Evolutionary conservation across 1,140 invertebrate species (phyloP), one percentile per base, ranked within the genome.

Genomic region (Drosophila littoralis): DNA sequence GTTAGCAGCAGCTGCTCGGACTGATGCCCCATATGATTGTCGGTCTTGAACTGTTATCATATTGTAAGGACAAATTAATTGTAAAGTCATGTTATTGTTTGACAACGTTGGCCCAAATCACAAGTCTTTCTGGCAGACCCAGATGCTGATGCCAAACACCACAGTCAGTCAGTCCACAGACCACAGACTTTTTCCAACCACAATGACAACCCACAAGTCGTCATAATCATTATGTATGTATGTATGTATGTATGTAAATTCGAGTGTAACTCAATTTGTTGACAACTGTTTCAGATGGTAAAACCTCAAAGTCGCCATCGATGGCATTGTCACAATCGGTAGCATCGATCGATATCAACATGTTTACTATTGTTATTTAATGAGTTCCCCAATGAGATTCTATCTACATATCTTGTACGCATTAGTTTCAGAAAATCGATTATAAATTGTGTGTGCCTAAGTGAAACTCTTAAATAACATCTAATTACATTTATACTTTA

Each of bases 71-170:
- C 70, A 86, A 86, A 79, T 86, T 85, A 85, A 85, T 85, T 81
- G 82, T 74, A 61, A 86, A 85, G 75, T 85, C 82, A 67, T 85
- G 82, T 85, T 81, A 86, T 85, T 86, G 82, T 69, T 86, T 75
- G 78, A 81, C 70, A 75, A 78, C 79, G 75, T 76, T 85, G 67
- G 76, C 52, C 57, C 48, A 63, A 54, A 48, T 66, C 45, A 64
- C 54, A 40, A 42, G 45, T 50, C 63, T 52, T 28, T 43, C 45
- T 46, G 46, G 51, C 67, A 36, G 45, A 22, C 61, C 17, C 17
- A 48, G 15, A 12, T 55, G 48, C 48, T 33, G 48, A 35, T 38
- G 55, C 12, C 6, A 40, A 40, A 2, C 38, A 43, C 54, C 36
- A n/a, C 17, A 42, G 15, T 12, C 7, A 38, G 28, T 12, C 22